phyloP scores from a whole-genome alignment of 2,797 vertebrate species.

The Sebastes elongatus region DNA sequence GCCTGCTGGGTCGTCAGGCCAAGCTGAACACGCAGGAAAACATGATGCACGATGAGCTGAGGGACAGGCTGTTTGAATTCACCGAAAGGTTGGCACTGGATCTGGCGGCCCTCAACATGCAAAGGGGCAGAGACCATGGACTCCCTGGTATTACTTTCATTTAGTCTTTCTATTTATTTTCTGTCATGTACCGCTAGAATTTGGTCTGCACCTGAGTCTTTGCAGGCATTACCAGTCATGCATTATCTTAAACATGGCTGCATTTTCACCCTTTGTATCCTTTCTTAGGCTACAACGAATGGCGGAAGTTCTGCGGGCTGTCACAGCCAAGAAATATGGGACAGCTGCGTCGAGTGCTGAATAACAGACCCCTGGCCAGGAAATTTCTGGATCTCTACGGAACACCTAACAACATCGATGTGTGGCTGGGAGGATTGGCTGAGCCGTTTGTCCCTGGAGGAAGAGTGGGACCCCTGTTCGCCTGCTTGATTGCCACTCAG shows the following conservation, averaged over 20 bases:
- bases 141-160: constrained; percentile 82
- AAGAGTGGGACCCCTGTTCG: constrained; percentile 87
- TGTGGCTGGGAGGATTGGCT: constrained; percentile 86
- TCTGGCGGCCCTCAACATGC: constrained; percentile 89
- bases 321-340: constrained; percentile 72
- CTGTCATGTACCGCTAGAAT: background rate
- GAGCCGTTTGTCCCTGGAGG: constrained; percentile 85
- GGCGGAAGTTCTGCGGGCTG: constrained; percentile 88
- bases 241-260: background rate
- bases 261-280: background rate
- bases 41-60: constrained; percentile 74
- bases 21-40: constrained; percentile 76
- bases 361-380: constrained; percentile 68
- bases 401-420: constrained; percentile 86
- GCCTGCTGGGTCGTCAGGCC: constrained; percentile 67
- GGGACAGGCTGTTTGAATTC: constrained; percentile 77
- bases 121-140: constrained; percentile 88
- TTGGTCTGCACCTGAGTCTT: background rate
- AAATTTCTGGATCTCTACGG: constrained; percentile 83
- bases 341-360: constrained; percentile 81
- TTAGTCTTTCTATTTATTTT: background rate
- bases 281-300: constrained; percentile 87
- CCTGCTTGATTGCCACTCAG: constrained; percentile 88
- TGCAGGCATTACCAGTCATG: background rate
- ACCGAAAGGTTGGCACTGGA: constrained; percentile 73